A percentile compares a stretch with the other conserved stretches of the same genome.
Evolutionary conservation across 2,113 vertebrate genomes (phyloP).

Genomic region (Pimephales promelas): DNA sequence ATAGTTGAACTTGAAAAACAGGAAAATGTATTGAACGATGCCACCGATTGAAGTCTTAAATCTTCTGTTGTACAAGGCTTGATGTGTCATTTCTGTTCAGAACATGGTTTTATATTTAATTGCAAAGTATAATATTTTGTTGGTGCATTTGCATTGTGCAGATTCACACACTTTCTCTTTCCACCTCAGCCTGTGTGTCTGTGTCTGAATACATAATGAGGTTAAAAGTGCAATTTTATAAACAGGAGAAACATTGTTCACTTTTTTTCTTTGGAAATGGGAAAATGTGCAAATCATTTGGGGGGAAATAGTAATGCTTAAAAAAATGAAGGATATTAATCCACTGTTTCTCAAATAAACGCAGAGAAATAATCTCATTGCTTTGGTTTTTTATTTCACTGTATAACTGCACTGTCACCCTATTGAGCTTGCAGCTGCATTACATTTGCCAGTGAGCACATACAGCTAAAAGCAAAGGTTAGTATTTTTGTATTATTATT

Average conservation of each 20-base stretch:
- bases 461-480: background rate
- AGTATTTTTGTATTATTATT: conserved; percentile 1
- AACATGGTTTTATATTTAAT: background rate
- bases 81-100: background rate
- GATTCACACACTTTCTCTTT: background rate
- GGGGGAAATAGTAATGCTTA: background rate
- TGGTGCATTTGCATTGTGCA: background rate
- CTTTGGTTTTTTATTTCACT: background rate
- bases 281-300: background rate
- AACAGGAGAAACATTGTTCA: background rate
- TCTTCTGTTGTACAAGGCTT: background rate
- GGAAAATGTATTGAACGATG: background rate
- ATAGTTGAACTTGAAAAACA: background rate
- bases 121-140: background rate
- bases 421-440: background rate
- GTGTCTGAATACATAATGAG: background rate
- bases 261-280: background rate
- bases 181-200: background rate
- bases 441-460: background rate
- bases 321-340: background rate
- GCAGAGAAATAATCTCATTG: background rate
- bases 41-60: background rate
- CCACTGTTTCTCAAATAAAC: background rate
- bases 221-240: background rate
- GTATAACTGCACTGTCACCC: background rate